Percentiles rank a stretch among this genome's conserved stretches.
These are phyloP conservation scores for Grammomys surdaster DNA, from an alignment of 2,113 vertebrate genomes.

Conservation along the genomic window DNA sequence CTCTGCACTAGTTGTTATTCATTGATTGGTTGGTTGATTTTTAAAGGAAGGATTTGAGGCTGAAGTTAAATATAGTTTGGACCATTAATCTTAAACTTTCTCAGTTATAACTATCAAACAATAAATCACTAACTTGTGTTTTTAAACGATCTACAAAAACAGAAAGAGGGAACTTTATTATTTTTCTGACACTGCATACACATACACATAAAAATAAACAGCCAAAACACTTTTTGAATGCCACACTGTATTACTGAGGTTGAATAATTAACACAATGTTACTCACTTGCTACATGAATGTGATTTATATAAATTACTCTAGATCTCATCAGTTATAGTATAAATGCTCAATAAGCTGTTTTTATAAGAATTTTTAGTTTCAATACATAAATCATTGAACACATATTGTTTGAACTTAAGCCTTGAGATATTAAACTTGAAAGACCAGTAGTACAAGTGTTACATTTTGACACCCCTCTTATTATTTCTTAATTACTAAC, in stretches of 20 bases:
- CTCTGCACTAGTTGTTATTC: background rate
- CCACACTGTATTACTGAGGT: background rate
- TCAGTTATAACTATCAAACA: background rate
- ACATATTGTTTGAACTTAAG: background rate
- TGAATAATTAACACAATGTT: background rate
- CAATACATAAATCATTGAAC: background rate
- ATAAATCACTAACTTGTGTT: background rate
- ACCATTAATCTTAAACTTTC: background rate
- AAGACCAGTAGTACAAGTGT: background rate
- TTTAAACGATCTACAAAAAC: background rate
- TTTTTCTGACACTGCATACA: background rate
- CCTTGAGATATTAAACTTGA: background rate
- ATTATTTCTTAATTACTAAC: slow-evolving; percentile 47
- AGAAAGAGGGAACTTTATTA: background rate
- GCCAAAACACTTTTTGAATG: slow-evolving; percentile 8
- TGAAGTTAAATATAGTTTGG: background rate
- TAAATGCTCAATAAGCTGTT: background rate
- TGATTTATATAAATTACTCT: background rate
- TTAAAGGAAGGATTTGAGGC: background rate
- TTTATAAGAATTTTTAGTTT: background rate
- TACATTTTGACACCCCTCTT: slow-evolving; percentile 14
- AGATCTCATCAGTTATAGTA: background rate
- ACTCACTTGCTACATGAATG: background rate
- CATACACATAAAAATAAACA: background rate
- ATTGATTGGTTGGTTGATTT: background rate